Base-by-base conservation (phyloP, 30 jellyfish, hydroid and myxozoan genomes). In the Aurelia aurita complex sp. Pacific region DNA sequence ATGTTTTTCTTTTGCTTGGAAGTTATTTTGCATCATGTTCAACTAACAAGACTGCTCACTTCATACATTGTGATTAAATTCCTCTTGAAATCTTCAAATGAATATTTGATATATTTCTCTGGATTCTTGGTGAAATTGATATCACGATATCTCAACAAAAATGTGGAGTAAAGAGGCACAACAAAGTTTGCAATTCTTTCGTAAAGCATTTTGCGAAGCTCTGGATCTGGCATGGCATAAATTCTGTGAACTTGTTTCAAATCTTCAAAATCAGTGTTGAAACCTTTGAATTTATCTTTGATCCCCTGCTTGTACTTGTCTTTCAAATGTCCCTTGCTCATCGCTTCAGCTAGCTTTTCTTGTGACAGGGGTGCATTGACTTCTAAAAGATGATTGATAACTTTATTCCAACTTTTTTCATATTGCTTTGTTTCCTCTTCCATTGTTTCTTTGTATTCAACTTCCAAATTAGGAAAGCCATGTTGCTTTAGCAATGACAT, bases 231-330 rank as follows among this genome's bases (percentile, higher is more conserved):
- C 77, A 95, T 93, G 59, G 99, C 89, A 70, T 79, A 95, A 16
- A 89, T 78, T 55, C 92, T 64, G 80, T 95, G 99, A 10, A 87
- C 73, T 69, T 95, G 99, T 69, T 90, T 76, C 79, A 88, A 63
- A 38, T 95, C 99, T 53, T 95, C 99, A 76, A 95, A 79, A 57
- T 95, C 99, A 2, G 98, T 79, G 75, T 95, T 95, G 75, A 95
- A 95, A 1, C 99, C 99, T 91, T 94, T 94, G 82, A 94, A 94
- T 40, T 89, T 94, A 55, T 94, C 99, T 80, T 94, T 94, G 63
- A 94, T 94, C 4, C 97, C 97, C 67, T 94, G 99, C 73, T 80
- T 85, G 80, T 94, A 89, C 79, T 94, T 94, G 61, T 94, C 97
- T 88, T 94, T 94, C 73, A 94, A 90, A 69, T 92, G 98, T 4